Percentiles rank a stretch among this genome's conserved stretches.
Conservation (phyloP, 2,888 invertebrate species). For the Papilio elwesi region DNA sequence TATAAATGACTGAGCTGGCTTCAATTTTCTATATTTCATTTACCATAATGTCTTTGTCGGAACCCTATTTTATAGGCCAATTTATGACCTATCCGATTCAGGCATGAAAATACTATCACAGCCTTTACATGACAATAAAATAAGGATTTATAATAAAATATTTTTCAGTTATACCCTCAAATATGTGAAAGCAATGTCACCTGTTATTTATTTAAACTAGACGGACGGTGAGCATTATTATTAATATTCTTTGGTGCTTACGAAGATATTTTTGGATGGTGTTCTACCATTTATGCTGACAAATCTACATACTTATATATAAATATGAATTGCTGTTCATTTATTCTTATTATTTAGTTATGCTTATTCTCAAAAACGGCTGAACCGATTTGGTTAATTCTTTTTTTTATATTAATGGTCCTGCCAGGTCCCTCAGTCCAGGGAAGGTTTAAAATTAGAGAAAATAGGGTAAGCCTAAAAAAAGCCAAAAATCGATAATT, state of each 20-base stretch:
- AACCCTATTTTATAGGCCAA: constrained; percentile 15
- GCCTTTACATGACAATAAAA: constrained; percentile 22
- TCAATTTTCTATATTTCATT: constrained; percentile 10
- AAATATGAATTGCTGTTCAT: too few relatives aligned
- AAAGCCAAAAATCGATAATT: too few relatives aligned
- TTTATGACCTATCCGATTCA: constrained; percentile 27
- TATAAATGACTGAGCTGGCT: background rate
- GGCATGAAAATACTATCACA: constrained; percentile 24
- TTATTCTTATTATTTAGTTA: too few relatives aligned
- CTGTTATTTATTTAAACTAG: background rate
- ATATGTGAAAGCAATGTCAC: background rate
- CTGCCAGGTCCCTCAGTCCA: too few relatives aligned
- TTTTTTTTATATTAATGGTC: too few relatives aligned
- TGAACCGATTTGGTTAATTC: too few relatives aligned
- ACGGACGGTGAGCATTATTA: background rate
- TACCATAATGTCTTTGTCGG: constrained; percentile 25
- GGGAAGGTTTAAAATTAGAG: too few relatives aligned
- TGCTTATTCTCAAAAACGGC: too few relatives aligned
- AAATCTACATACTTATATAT: too few relatives aligned
- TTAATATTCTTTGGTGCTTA: background rate
- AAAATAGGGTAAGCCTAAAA: too few relatives aligned
- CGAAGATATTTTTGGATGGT: too few relatives aligned
- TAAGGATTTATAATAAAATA: constrained; percentile 17
- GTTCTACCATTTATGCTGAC: too few relatives aligned
- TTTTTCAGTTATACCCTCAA: background rate